A percentile compares a stretch with the other conserved stretches of the same genome.
phyloP scores from a whole-genome alignment of 2,888 invertebrate genomes.

The Ptychoptera contaminata region DNA sequence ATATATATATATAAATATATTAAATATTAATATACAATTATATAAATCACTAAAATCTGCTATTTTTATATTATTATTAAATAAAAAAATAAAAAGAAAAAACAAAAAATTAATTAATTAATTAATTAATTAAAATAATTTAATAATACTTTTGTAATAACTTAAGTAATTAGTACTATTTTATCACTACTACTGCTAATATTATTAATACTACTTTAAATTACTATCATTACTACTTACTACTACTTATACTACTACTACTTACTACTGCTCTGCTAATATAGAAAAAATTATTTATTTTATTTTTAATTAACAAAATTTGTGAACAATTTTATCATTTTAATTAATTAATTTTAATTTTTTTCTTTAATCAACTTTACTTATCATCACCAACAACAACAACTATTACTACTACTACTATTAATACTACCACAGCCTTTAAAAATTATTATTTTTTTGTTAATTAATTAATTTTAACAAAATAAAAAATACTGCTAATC shows the following conservation, averaged over 20 bases:
- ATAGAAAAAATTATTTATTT: not conserved
- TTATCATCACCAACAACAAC: not conserved
- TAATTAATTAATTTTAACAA: not conserved
- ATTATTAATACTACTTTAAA: not conserved
- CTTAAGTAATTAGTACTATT: too few species aligned
- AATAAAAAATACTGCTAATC: too few species aligned
- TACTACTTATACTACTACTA: conserved; percentile 10
- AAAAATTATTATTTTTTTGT: not conserved
- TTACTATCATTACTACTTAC: conserved; percentile 9
- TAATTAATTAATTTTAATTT: too few species aligned
- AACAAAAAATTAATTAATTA: not conserved
- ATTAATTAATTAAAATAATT: not conserved
- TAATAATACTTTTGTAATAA: too few species aligned
- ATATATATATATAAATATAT: too few species aligned
- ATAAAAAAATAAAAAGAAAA: not conserved
- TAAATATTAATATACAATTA: too few species aligned
- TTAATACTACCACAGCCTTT: not conserved
- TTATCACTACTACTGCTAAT: conserved; percentile 10
- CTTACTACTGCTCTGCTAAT: conserved; percentile 6
- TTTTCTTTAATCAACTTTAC: not conserved
- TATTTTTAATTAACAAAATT: not conserved
- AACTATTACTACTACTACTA: conserved; percentile 2
- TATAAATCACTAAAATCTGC: too few species aligned
- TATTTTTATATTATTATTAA: too few species aligned
- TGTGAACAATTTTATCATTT: not conserved